phyloP scores from a whole-genome alignment of 1,140 invertebrate genomes.

The Spodoptera litura region DNA sequence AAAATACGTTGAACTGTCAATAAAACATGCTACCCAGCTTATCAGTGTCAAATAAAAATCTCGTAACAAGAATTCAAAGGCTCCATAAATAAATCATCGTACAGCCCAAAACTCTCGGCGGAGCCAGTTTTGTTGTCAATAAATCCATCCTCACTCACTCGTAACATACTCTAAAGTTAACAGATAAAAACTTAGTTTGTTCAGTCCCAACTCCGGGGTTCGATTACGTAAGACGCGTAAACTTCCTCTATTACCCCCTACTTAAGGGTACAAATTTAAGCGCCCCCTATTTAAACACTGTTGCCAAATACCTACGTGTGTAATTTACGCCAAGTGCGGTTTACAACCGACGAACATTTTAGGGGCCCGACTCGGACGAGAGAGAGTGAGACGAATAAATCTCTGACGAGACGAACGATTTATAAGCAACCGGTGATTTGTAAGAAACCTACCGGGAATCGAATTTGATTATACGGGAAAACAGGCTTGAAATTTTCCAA shows the following conservation, averaged over 20 bases:
- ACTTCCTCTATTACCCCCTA: slow-evolving; percentile 74
- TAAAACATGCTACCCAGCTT: slow-evolving; percentile 8
- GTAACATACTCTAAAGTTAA: slow-evolving; percentile 68
- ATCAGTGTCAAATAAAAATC: slow-evolving; percentile 28
- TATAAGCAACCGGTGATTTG: slow-evolving; percentile 78
- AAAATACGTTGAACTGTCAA: slow-evolving; percentile 19
- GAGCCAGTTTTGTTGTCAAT: slow-evolving; percentile 65
- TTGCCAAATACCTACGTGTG: slow-evolving; percentile 67
- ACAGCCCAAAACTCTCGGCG: slow-evolving; percentile 43
- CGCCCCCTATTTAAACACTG: slow-evolving; percentile 72
- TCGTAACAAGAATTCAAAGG: slow-evolving; percentile 23
- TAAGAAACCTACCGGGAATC: slow-evolving; percentile 69
- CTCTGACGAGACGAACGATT: slow-evolving; percentile 69
- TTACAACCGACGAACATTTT: slow-evolving; percentile 52
- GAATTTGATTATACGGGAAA: slow-evolving; percentile 59
- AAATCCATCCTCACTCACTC: slow-evolving; percentile 65
- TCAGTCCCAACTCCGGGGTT: slow-evolving; percentile 60
- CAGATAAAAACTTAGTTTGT: slow-evolving; percentile 78
- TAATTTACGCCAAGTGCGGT: slow-evolving; percentile 63
- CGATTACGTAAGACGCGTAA: slow-evolving; percentile 72
- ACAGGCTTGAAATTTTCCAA: slow-evolving; percentile 57
- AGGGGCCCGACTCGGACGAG: slow-evolving; percentile 58
- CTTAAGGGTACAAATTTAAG: slow-evolving; percentile 76
- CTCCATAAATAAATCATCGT: slow-evolving; percentile 46
- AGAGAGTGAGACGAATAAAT: slow-evolving; percentile 66